Evolutionary conservation across 2,113 vertebrate species (phyloP).

Genomic region (Actinemys pallida): DNA sequence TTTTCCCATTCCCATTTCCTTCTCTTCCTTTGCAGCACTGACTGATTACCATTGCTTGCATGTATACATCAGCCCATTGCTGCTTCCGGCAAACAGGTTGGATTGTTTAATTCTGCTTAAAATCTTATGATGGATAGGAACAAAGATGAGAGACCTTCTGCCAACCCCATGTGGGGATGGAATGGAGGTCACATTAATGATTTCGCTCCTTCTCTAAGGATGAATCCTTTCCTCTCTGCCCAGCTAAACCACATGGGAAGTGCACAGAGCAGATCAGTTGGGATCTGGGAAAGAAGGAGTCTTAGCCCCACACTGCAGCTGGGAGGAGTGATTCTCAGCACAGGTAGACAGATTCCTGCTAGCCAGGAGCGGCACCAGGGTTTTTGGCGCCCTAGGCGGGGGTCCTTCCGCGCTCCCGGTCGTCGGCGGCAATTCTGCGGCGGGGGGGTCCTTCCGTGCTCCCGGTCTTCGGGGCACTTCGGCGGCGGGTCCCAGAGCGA

Average conservation of each 20-base stretch:
- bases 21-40: background rate
- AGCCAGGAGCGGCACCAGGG: no score
- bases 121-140: background rate
- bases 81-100: background rate
- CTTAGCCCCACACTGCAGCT: background rate
- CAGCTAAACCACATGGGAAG: background rate
- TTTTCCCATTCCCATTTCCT: background rate
- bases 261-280: background rate
- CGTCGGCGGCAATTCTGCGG: no score
- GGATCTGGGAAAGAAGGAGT: background rate
- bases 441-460: no score
- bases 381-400: no score
- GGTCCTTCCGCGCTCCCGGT: no score
- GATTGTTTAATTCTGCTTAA: background rate
- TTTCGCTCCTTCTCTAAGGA: background rate
- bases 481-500: no score
- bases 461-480: no score
- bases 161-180: background rate
- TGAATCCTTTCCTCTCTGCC: fast-evolving
- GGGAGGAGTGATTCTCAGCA: background rate
- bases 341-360: background rate
- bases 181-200: background rate
- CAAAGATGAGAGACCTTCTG: background rate
- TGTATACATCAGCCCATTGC: background rate
- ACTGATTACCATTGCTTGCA: background rate